These are phyloP conservation scores for Drosophila buzzatii DNA, from an alignment of 2,888 invertebrate genomes.

Conservation along the genomic window DNA sequence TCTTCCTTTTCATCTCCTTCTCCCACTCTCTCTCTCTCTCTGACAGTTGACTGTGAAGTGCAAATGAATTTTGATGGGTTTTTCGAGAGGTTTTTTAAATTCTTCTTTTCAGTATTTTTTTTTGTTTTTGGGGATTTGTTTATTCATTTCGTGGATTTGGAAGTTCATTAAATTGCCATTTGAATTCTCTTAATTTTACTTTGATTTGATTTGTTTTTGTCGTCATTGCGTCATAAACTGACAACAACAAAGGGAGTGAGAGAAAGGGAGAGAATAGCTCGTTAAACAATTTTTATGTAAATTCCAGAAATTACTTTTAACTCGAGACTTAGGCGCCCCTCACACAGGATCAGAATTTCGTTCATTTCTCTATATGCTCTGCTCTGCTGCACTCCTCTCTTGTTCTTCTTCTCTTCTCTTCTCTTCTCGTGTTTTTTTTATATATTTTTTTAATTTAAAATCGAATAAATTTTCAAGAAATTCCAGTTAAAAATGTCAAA, in stretches of 20 bases:
- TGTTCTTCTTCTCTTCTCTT: background rate
- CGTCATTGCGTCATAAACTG: conserved; percentile 54
- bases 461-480: conserved; percentile 81
- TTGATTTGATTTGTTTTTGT: conserved; percentile 54
- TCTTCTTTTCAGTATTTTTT: background rate
- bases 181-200: conserved; percentile 71
- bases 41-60: conserved; percentile 63
- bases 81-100: conserved; percentile 36
- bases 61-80: conserved; percentile 79
- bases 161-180: conserved; percentile 81
- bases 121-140: conserved; percentile 24
- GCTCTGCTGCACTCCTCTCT: background rate
- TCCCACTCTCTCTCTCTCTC: conserved; percentile 5
- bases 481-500: conserved; percentile 83
- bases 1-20: no score
- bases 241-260: background rate
- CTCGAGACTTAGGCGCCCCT: conserved; percentile 56
- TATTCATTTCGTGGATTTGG: conserved; percentile 75
- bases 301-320: conserved; percentile 70
- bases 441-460: conserved; percentile 73
- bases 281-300: conserved; percentile 78
- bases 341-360: conserved; percentile 35
- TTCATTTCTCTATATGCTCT: conserved; percentile 19
- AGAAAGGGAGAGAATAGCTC: conserved; percentile 28
- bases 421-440: background rate